A percentile compares a stretch with the other conserved stretches of the same genome.
phyloP scores from a whole-genome alignment of 2,113 vertebrate genomes.

The Sinocyclocheilus anophthalmus region DNA sequence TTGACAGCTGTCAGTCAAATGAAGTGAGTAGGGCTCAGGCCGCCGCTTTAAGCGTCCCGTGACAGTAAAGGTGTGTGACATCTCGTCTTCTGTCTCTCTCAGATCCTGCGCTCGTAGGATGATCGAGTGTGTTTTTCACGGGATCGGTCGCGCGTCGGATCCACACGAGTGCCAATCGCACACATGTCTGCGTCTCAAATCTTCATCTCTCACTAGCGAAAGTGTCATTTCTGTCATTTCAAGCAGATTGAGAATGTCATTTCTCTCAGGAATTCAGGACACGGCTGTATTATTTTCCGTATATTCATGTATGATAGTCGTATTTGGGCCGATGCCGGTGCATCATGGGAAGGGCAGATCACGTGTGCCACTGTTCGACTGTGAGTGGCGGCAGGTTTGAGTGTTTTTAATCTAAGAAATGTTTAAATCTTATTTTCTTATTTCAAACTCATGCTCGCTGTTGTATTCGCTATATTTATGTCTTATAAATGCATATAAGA shows the following conservation, averaged over 20 bases:
- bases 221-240: neutral
- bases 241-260: neutral
- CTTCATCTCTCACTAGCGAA: neutral
- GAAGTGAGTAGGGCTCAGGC: neutral
- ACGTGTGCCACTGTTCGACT: conserved; percentile 7
- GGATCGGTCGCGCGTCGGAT: neutral
- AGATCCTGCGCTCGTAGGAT: neutral
- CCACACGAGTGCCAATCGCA: conserved; percentile 3
- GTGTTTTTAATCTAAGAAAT: neutral
- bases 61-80: neutral
- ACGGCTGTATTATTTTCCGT: neutral
- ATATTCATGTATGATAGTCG: neutral
- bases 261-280: neutral
- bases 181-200: neutral
- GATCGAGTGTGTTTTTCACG: neutral
- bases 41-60: neutral
- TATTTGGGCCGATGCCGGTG: neutral
- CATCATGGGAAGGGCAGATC: conserved; percentile 9
- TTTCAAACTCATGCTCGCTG: neutral
- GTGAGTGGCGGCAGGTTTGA: neutral
- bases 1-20: conserved; percentile 30
- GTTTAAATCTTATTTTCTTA: conserved; percentile 11
- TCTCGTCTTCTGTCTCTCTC: neutral
- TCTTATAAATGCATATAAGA: neutral
- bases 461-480: neutral